Conservation (phyloP, 1,140 invertebrate species). For the Drusus annulatus region DNA sequence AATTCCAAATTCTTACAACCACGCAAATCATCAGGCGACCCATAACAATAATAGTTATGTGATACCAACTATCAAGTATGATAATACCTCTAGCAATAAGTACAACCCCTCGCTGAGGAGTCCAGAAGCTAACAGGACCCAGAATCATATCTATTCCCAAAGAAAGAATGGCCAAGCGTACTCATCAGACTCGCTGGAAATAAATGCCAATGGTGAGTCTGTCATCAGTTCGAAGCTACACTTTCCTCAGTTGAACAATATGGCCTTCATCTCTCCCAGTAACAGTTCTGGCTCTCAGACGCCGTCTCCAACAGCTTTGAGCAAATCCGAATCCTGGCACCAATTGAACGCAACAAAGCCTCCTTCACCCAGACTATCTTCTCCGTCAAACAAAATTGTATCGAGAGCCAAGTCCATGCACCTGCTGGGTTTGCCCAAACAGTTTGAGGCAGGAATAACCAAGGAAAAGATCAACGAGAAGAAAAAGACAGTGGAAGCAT, state of each 20-base stretch:
- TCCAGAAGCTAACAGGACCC: conserved; percentile 11
- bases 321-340: conserved; percentile 87
- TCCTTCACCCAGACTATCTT: conserved; percentile 62
- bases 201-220: conserved; percentile 65
- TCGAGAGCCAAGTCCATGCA: conserved; percentile 82
- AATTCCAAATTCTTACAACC: conserved; percentile 31
- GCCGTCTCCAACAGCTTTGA: conserved; percentile 69
- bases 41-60: conserved; percentile 9
- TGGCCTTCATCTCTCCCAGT: conserved; percentile 61
- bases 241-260: conserved; percentile 61
- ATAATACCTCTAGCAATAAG: conserved; percentile 41
- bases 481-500: conserved; percentile 85
- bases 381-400: conserved; percentile 65
- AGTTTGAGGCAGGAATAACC: conserved; percentile 84
- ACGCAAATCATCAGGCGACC: neutral
- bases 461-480: conserved; percentile 82
- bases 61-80: conserved; percentile 53
- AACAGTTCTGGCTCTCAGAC: conserved; percentile 63
- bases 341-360: conserved; percentile 69
- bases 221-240: conserved; percentile 67
- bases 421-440: conserved; percentile 78
- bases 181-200: conserved; percentile 61
- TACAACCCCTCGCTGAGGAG: conserved; percentile 32
- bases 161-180: conserved; percentile 53
- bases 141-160: conserved; percentile 6